Percentiles rank a stretch among this genome's conserved stretches.
Evolutionary conservation across 2,113 vertebrate species (phyloP).

Genomic region (Pseudorhombus dupliciocellatus): DNA sequence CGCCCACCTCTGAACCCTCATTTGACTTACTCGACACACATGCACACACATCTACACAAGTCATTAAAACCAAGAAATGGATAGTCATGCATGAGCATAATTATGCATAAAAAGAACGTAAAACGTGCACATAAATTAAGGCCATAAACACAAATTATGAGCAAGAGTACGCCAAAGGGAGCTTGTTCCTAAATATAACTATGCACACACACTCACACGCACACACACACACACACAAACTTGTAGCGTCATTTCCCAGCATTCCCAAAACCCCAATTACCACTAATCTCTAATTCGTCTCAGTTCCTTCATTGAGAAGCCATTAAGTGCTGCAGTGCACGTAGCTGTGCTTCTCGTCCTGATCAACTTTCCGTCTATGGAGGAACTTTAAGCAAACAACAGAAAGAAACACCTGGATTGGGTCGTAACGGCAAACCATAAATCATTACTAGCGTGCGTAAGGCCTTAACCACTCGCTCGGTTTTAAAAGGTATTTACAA

Average conservation of each 20-base stretch:
- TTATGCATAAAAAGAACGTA: constrained; percentile 20
- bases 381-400: constrained; percentile 30
- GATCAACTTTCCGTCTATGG: constrained; percentile 19
- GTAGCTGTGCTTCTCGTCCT: constrained; percentile 17
- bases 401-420: constrained; percentile 43
- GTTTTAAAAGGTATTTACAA: background rate
- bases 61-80: constrained; percentile 49
- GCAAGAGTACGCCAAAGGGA: constrained; percentile 19
- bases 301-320: constrained; percentile 37
- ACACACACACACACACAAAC: constrained; percentile 8
- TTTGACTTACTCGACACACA: constrained; percentile 17
- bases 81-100: constrained; percentile 37
- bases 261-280: constrained; percentile 28
- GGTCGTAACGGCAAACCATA: background rate
- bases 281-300: constrained; percentile 41
- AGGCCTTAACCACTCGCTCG: background rate
- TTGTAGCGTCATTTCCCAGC: constrained; percentile 51
- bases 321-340: constrained; percentile 29
- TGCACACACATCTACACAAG: constrained; percentile 40
- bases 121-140: constrained; percentile 36
- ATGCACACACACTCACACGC: constrained; percentile 6
- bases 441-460: background rate
- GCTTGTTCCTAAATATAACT: constrained; percentile 32
- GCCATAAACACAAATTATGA: constrained; percentile 53
- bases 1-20: constrained; percentile 34